These are phyloP conservation scores for Lasioglossum calceatum DNA, from an alignment of 2,888 invertebrate species.

Conservation along the genomic window DNA sequence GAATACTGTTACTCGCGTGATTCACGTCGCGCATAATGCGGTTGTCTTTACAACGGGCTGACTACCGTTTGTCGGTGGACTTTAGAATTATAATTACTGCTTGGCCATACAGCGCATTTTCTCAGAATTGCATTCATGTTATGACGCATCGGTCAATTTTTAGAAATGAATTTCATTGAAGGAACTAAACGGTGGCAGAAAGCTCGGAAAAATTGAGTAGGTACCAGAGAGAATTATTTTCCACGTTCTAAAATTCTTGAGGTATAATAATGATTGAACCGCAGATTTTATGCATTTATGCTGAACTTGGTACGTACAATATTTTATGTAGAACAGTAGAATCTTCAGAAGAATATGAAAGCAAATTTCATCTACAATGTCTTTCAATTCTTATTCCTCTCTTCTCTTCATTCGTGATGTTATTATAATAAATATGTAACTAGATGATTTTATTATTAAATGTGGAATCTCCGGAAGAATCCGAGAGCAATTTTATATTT, in stretches of 20 bases:
- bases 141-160: not conserved
- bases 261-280: not conserved
- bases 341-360: not conserved
- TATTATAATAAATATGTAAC: not conserved
- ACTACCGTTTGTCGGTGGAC: slow-evolving; percentile 39
- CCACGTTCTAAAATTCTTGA: not conserved
- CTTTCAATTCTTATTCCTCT: not conserved
- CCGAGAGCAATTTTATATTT: not conserved
- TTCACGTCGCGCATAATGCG: slow-evolving; percentile 47
- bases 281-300: not conserved
- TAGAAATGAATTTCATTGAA: not conserved
- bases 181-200: not conserved
- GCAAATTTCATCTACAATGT: no score
- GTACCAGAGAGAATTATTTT: no score
- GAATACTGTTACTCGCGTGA: slow-evolving; percentile 59
- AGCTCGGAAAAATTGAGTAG: not conserved
- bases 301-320: not conserved
- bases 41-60: slow-evolving; percentile 30
- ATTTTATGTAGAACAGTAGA: not conserved
- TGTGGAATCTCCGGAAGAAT: not conserved
- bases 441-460: not conserved
- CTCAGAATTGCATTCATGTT: not conserved
- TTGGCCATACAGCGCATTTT: not conserved
- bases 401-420: not conserved
- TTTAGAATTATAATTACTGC: slow-evolving; percentile 44